Evolutionary conservation across 2,797 vertebrate genomes (phyloP), one percentile per base, ranked within the genome.

Genomic region (Pitangus sulphuratus): DNA sequence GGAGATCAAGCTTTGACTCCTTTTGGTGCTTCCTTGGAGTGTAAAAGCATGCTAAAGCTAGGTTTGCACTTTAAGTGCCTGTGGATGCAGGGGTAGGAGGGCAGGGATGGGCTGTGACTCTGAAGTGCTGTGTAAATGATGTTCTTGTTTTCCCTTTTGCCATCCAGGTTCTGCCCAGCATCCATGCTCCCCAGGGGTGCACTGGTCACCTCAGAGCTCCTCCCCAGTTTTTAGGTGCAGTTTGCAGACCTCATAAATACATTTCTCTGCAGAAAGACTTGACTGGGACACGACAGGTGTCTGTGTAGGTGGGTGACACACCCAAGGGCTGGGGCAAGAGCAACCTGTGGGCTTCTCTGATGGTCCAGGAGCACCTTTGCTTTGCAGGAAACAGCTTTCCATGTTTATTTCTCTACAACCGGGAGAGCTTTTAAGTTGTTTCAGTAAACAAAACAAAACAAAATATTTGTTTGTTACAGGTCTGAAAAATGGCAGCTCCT

Each of bases 301-400:
- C 53, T 4, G 1, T 35, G 31, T 14, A 8, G 6, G 12, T 48
- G 25, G 12, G 31, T 76, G 76, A 64, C 11, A 37, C 39, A 3
- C 10, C 1, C 1, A 4, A 66, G 44, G 22, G 8, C 12, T 56
- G 60, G 45, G 20, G 14, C n/a, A 74, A 15, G 11, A n/a, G 15
- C 0, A 1, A 15, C 35, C 69, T 0, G 0, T 47, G 66, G 45
- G 33, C 37, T 61, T 68, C 21, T 80, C 22, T 6, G 9, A 6
- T 0, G 37, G 26, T 8, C 33, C 57, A 33, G 1, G 8, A 33
- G 2, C 35, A 33, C 44, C 78, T 84, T 68, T 86, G 69, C 19
- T 80, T 62, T 57, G 48, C 37, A 64, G 9, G 8, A 5, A 78
- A 11, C 25, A 37, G 5, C 15, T 70, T 78, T 22, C 28, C 12